phyloP scores from a whole-genome alignment of 2,113 vertebrate species.

The Anser cygnoides region DNA sequence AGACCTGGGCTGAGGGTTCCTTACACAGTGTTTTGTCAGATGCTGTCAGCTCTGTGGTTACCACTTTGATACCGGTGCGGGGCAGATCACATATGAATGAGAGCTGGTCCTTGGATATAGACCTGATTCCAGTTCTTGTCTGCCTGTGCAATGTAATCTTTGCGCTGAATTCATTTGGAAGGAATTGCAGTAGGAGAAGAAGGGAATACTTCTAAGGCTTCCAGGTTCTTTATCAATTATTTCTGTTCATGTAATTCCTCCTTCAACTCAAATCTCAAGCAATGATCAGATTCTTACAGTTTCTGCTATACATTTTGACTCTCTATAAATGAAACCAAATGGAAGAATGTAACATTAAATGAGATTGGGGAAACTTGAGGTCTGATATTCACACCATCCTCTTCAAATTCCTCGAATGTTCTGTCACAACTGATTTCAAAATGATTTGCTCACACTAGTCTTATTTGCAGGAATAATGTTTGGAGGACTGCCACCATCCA shows the following conservation, averaged over 20 bases:
- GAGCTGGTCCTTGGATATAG: background rate
- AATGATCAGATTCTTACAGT: background rate
- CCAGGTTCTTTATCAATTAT: background rate
- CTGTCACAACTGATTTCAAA: background rate
- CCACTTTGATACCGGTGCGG: background rate
- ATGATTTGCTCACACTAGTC: background rate
- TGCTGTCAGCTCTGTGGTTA: background rate
- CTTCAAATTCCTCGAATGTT: background rate
- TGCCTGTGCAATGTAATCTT: rapidly evolving
- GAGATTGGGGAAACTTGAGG: background rate
- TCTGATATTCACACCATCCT: background rate
- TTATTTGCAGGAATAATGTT: background rate
- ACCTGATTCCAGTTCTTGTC: background rate
- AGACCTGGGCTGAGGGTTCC: background rate
- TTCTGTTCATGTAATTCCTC: background rate
- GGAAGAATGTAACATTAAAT: background rate
- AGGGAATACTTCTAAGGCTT: background rate
- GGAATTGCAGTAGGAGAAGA: background rate
- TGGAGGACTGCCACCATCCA: background rate
- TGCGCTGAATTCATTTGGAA: background rate
- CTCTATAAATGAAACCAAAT: background rate
- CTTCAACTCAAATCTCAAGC: background rate
- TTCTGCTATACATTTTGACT: background rate
- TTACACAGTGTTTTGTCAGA: background rate
- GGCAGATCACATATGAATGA: background rate